A percentile compares a stretch with the other conserved stretches of the same genome.
Evolutionary conservation across 1,140 invertebrate species (phyloP).

Genomic region (Hormaphis cornu): DNA sequence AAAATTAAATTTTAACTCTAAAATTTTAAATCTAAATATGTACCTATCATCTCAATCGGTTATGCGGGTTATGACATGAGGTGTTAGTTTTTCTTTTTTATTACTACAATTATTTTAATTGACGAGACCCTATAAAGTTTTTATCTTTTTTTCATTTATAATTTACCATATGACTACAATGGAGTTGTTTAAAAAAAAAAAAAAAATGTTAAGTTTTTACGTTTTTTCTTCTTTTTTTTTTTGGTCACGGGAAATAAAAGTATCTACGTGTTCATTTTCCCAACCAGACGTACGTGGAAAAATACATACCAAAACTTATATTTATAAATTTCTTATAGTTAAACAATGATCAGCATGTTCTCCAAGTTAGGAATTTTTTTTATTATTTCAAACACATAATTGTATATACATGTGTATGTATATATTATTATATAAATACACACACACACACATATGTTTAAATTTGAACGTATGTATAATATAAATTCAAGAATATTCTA

Average conservation of each 20-base stretch:
- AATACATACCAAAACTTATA: not conserved
- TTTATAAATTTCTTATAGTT: conserved; percentile 7
- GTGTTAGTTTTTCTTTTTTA: no score
- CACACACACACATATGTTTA: no score
- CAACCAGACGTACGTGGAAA: not conserved
- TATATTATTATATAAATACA: no score
- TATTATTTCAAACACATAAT: not conserved
- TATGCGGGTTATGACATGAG: no score
- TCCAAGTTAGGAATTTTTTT: no score
- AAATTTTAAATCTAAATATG: no score
- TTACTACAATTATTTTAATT: not conserved
- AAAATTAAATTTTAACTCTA: no score
- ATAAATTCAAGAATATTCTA: no score
- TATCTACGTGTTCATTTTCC: not conserved
- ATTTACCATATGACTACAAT: not conserved
- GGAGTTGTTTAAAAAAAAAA: not conserved
- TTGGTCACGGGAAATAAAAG: conserved; percentile 4
- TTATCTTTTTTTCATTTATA: not conserved
- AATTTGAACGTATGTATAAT: not conserved
- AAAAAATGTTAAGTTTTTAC: conserved; percentile 1
- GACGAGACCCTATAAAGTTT: not conserved
- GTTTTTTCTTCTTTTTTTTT: not conserved
- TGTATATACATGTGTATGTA: not conserved
- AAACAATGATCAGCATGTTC: conserved; percentile 1
- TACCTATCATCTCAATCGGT: no score